Evolutionary conservation across 2,888 invertebrate genomes (phyloP), one percentile per base, ranked within the genome.

Genomic region (Eristalis intricaria): DNA sequence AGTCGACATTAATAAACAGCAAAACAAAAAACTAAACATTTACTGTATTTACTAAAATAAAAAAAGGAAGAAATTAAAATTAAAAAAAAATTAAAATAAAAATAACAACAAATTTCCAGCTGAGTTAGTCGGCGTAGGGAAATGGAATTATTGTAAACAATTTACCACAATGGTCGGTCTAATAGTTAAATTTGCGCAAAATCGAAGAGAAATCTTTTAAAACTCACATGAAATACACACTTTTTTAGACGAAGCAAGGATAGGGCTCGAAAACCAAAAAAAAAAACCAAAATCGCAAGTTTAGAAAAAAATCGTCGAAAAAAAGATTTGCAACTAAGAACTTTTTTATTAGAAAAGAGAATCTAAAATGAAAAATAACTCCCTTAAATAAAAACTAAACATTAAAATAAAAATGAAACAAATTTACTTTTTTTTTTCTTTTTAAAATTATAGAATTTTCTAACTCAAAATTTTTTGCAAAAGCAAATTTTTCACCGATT

Each of bases 41-140:
- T 79, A 86, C 75, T 87, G 83, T 87, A 87, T 87, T 87, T 88
- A 88, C 56, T 84, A 75, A 82, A 86, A 40, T 2, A 43, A 82
- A 29, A 68, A n/a, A n/a, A n/a, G n/a, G n/a, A 63, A 75, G 75
- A 86, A 40, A 1, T 32, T 78, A 23, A n/a, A n/a, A 71, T 63
- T 3, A 82, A 73, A 40, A 38, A 68, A 56, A 29, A 63, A 32
- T 32, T 2, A 5, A 64, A 70, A 65, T 23, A 19, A 76, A 63
- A 22, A 29, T 32, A 50, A 65, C 50, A 29, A 66, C 23, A 69
- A 26, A 71, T 76, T 79, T 75, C 71, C 68, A 15, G 75, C 75
- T 82, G 82, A 82, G 26, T 4, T 87, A 79, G 87, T 79, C 82
- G 69, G 65, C 73, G 64, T 63, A 60, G 38, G 15, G 66, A 76